Percentiles rank a stretch among this genome's conserved stretches.
Evolutionary conservation across 1,140 invertebrate species (phyloP).

Genomic region (Mesaphorura yosii): DNA sequence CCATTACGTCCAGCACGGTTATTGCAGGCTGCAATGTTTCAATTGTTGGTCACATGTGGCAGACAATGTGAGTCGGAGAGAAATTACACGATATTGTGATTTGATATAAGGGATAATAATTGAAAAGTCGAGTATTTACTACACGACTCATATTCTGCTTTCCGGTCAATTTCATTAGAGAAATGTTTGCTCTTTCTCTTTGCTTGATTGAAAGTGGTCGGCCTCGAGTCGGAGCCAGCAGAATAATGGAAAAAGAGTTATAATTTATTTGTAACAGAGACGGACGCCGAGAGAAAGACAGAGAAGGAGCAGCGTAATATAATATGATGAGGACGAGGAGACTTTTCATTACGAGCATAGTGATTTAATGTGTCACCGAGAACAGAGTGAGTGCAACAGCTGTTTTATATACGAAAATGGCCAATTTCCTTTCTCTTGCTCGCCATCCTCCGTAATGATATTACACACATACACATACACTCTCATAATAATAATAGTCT

Average conservation of each 20-base stretch:
- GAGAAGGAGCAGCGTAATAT: neutral
- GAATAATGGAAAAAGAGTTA: slow-evolving; percentile 29
- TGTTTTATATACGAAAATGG: slow-evolving; percentile 31
- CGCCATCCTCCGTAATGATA: too few relatives aligned
- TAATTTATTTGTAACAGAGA: slow-evolving; percentile 7
- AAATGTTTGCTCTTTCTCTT: slow-evolving; percentile 31
- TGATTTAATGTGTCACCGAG: slow-evolving; percentile 32
- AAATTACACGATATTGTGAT: neutral
- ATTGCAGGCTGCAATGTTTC: too few relatives aligned
- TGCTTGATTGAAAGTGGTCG: slow-evolving; percentile 30
- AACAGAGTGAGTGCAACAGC: slow-evolving; percentile 30
- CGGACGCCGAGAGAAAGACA: neutral
- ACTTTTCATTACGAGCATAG: slow-evolving; percentile 31
- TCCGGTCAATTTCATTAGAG: slow-evolving; percentile 31
- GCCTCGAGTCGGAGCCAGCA: too few relatives aligned
- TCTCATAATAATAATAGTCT: too few relatives aligned
- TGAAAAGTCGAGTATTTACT: slow-evolving; percentile 30
- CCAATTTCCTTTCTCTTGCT: slow-evolving; percentile 24
- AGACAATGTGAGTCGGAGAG: neutral
- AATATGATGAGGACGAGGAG: neutral
- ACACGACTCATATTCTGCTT: slow-evolving; percentile 29
- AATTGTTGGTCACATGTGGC: too few relatives aligned
- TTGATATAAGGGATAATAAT: slow-evolving; percentile 22
- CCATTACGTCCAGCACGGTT: too few relatives aligned
- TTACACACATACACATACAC: too few relatives aligned